These are phyloP conservation scores for Theonella swinhoei DNA, from an alignment of 37 sponge, comb jelly and placozoan genomes.

Conservation along the genomic window DNA sequence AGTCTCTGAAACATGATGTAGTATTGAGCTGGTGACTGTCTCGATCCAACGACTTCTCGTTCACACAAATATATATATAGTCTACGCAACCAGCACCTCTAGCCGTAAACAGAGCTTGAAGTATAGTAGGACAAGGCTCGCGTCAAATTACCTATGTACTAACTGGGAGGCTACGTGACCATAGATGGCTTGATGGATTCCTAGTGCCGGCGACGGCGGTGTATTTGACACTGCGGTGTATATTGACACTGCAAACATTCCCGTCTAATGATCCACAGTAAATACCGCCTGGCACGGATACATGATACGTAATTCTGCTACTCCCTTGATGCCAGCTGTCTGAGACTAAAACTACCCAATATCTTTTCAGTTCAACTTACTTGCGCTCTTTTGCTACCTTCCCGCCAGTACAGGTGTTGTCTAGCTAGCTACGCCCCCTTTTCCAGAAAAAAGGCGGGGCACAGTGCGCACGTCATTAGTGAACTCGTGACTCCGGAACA, in stretches of 20 bases:
- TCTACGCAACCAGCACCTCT: too few relatives aligned
- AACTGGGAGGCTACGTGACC: too few relatives aligned
- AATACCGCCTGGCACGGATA: not conserved
- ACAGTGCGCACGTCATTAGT: not conserved
- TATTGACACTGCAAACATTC: not conserved
- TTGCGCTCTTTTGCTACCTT: not conserved
- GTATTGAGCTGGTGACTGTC: too few relatives aligned
- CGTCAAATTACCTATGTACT: too few relatives aligned
- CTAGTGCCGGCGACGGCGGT: not conserved
- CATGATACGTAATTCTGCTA: not conserved
- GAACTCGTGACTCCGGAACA: not conserved
- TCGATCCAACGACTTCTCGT: too few relatives aligned
- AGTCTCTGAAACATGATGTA: not conserved
- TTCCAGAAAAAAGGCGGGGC: not conserved
- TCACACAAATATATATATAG: too few relatives aligned
- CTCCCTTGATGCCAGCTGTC: not conserved
- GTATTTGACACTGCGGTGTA: too few relatives aligned
- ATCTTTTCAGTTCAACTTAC: not conserved
- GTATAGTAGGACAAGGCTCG: too few relatives aligned
- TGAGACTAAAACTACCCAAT: not conserved
- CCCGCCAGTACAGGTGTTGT: not conserved
- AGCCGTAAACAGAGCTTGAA: too few relatives aligned
- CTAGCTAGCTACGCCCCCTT: slow-evolving; percentile 20
- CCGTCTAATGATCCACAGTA: not conserved
- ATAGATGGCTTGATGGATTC: not conserved